Base-by-base conservation (phyloP, 1,140 invertebrate genomes). In the Conus ventricosus region DNA sequence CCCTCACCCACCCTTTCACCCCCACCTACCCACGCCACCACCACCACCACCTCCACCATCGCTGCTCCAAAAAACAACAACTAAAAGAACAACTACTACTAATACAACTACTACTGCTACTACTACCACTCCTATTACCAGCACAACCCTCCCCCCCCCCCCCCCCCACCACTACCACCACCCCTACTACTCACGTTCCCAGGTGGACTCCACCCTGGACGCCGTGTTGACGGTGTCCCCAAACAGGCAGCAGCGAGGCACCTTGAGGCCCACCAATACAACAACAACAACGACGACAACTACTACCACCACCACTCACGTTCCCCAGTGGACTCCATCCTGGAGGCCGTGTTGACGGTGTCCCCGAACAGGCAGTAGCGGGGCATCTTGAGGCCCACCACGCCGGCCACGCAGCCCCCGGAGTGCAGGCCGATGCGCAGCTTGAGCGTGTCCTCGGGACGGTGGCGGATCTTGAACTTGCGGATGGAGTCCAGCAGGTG, bases 381-480 rank as follows among this genome's bases (percentile, higher is more conserved):
- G 20, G 67, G 67, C 67, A 71, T 71, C 67, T 71, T 71, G 11
- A 71, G 67, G 11, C 67, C 67, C 67, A 71, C 67, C 67, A 71
- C 67, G 13, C 67, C 67, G 20, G 67, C 67, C 67, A 71, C 67
- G 20, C 67, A 71, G 20, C 11, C 67, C 6, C 67, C 67, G 20
- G 67, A 71, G 67, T 71, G 67, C 17, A 71, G 7, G 20, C 67
- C 99, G 93, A 99, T 99, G 90, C 99, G 95, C 0, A 99, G 96
- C 95, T 97, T 97, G 20, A 99, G 95, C 88, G 97, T 96, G 89
- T 97, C 97, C 39, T 97, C 96, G 0, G 97, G 97, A 87, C 97
- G 96, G 92, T 99, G 98, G 60, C 97, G 96, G 78, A 99, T 98
- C 6, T 96, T 97, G 93, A 99, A 99, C n/a, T 97, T 97, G 91